A percentile compares a stretch with the other conserved stretches of the same genome.
These are phyloP conservation scores for Zaprionus lachaisei DNA, from an alignment of 1,140 invertebrate genomes.

Conservation along the genomic window DNA sequence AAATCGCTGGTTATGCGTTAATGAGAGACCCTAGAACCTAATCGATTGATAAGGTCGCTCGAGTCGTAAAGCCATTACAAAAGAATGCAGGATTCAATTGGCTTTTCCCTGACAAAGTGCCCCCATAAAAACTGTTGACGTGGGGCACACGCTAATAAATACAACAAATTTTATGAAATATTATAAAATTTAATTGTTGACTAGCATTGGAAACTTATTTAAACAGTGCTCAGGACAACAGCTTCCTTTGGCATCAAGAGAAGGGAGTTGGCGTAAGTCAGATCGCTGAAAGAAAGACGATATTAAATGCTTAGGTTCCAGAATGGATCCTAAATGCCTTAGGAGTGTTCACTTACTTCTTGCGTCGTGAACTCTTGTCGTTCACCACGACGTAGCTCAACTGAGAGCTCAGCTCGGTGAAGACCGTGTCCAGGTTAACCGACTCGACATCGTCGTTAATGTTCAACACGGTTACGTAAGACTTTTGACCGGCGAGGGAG, in stretches of 20 bases:
- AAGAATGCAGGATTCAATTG: neutral
- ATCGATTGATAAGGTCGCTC: conserved; percentile 11
- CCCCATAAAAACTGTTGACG: neutral
- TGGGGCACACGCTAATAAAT: neutral
- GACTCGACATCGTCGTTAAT: conserved; percentile 69
- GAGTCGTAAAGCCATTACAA: conserved; percentile 11
- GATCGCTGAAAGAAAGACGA: conserved; percentile 49
- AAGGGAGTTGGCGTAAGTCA: conserved; percentile 61
- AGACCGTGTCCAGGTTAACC: conserved; percentile 64
- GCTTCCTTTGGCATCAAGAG: conserved; percentile 78
- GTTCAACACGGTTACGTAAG: conserved; percentile 70
- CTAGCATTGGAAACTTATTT: conserved; percentile 7
- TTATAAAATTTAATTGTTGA: conserved; percentile 5
- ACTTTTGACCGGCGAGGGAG: conserved; percentile 56
- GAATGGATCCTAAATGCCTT: too few species aligned
- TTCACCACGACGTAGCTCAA: conserved; percentile 71
- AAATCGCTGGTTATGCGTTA: conserved; percentile 6
- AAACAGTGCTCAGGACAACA: conserved; percentile 69
- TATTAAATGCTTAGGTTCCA: neutral
- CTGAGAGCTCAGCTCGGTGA: conserved; percentile 50
- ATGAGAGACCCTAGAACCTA: conserved; percentile 5
- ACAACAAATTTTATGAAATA: neutral
- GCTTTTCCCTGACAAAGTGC: neutral
- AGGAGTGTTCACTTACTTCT: conserved; percentile 56
- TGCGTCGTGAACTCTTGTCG: conserved; percentile 69